phyloP scores from a whole-genome alignment of 2,797 vertebrate species.

The Pelochelys cantorii region DNA sequence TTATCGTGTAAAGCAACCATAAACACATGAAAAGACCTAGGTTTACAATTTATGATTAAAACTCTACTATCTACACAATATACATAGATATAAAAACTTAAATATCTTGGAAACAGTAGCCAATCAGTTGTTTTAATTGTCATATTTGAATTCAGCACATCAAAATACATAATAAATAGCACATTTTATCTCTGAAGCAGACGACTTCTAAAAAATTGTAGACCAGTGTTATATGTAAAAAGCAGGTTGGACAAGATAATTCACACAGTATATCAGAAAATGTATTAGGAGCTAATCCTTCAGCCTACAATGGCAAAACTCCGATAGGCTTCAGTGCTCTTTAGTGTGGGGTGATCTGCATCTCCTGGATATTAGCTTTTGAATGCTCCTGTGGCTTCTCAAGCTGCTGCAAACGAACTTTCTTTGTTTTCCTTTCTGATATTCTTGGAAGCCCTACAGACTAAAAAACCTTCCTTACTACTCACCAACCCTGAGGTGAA shows the following conservation, averaged over 20 bases:
- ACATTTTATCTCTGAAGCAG: too few relatives aligned
- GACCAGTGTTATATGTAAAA: conserved; percentile 44
- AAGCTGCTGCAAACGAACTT: not conserved
- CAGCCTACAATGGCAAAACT: conserved; percentile 24
- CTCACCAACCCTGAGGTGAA: not conserved
- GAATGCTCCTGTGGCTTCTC: conserved; percentile 35
- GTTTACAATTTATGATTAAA: too few relatives aligned
- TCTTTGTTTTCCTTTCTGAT: conserved; percentile 25
- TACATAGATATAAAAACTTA: too few relatives aligned
- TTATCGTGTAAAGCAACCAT: too few relatives aligned
- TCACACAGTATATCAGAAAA: conserved; percentile 2
- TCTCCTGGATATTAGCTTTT: not conserved
- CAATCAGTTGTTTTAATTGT: too few relatives aligned
- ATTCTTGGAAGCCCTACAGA: not conserved
- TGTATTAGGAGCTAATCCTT: not conserved
- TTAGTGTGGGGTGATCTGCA: not conserved
- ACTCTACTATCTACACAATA: too few relatives aligned
- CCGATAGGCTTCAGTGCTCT: not conserved
- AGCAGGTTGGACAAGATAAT: conserved; percentile 4
- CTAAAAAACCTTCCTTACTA: conserved; percentile 28
- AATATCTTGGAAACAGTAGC: too few relatives aligned
- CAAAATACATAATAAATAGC: too few relatives aligned
- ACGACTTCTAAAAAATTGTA: too few relatives aligned
- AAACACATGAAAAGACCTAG: too few relatives aligned
- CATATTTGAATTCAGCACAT: too few relatives aligned